Evolutionary conservation across 2,888 invertebrate species (phyloP).

Genomic region (Allophyes oxyacanthae): DNA sequence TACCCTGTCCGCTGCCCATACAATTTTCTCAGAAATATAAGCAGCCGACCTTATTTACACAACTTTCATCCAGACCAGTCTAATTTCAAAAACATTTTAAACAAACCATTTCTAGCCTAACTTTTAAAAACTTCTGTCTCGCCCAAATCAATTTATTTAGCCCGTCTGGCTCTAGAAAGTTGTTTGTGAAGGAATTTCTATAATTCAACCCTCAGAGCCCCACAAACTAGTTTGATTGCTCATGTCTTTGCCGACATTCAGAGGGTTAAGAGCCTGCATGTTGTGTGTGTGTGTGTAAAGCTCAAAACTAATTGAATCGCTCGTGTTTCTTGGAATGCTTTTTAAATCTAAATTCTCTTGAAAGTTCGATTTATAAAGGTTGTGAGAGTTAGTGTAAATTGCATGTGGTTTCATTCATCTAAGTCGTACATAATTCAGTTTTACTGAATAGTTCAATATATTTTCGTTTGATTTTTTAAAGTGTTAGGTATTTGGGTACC

Average conservation of each 20-base stretch:
- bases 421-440: not conserved
- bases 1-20: no score
- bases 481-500: no score
- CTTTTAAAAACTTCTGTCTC: slow-evolving; percentile 40
- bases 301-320: slow-evolving; percentile 36
- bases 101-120: slow-evolving; percentile 36
- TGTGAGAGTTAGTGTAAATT: slow-evolving; percentile 14
- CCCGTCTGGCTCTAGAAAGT: slow-evolving; percentile 28
- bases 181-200: slow-evolving; percentile 47
- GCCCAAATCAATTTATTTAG: slow-evolving; percentile 44
- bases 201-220: slow-evolving; percentile 34
- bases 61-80: slow-evolving; percentile 15
- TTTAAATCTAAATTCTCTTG: slow-evolving; percentile 28
- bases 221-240: slow-evolving; percentile 53
- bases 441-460: no score
- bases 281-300: slow-evolving; percentile 12
- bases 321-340: slow-evolving; percentile 27
- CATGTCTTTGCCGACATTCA: slow-evolving; percentile 39
- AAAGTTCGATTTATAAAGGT: slow-evolving; percentile 17
- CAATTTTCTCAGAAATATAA: no score
- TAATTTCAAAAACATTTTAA: slow-evolving; percentile 31
- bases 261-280: slow-evolving; percentile 31
- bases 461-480: not conserved
- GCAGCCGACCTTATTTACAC: not conserved
- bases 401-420: slow-evolving; percentile 9